Evolutionary conservation across 2,888 invertebrate species (phyloP).

Genomic region (Chymomyza procnemis): DNA sequence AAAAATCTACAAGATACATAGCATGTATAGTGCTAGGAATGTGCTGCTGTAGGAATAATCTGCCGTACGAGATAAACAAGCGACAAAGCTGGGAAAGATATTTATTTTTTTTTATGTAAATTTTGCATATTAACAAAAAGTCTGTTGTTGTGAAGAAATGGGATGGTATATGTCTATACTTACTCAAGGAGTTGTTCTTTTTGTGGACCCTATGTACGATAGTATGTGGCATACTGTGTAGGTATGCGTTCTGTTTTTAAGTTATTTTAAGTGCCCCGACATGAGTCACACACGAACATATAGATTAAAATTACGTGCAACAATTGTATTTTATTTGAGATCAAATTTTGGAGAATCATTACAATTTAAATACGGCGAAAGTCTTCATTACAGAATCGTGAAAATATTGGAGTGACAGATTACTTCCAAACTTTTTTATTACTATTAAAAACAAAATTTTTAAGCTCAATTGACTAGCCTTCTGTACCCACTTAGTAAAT

Average conservation of each 20-base stretch:
- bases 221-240: not conserved
- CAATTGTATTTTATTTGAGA: not conserved
- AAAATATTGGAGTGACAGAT: too few relatives aligned
- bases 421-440: too few relatives aligned
- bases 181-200: not conserved
- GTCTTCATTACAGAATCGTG: too few relatives aligned
- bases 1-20: not conserved
- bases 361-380: too few relatives aligned
- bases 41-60: constrained; percentile 33
- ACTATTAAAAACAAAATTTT: too few relatives aligned
- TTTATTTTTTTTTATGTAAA: not conserved
- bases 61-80: constrained; percentile 29
- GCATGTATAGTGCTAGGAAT: constrained; percentile 1
- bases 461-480: too few relatives aligned
- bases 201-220: not conserved
- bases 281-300: not conserved
- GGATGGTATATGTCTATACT: not conserved
- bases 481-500: too few relatives aligned
- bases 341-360: too few relatives aligned
- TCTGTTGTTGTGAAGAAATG: not conserved
- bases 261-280: constrained; percentile 4
- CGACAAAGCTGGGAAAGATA: not conserved
- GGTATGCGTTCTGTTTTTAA: not conserved
- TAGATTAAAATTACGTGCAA: not conserved
- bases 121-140: not conserved